Percentiles rank a stretch among this genome's conserved stretches.
Evolutionary conservation across 2,797 vertebrate genomes (phyloP).

Genomic region (Peromyscus attwateri): DNA sequence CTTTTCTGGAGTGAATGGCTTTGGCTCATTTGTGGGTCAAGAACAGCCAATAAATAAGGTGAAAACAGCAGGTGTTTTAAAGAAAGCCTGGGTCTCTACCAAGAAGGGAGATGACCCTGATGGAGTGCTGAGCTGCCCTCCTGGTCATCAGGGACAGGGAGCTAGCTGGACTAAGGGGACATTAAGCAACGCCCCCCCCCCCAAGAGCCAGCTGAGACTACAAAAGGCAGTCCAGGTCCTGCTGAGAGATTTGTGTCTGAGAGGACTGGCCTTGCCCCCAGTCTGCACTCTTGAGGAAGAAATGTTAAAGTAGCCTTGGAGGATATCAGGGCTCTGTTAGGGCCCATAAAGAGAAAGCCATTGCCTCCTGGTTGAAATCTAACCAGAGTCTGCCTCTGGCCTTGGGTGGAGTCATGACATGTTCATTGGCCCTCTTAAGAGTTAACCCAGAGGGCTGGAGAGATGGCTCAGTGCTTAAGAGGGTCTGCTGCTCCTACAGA

Average conservation of each 20-base stretch:
- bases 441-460: not conserved
- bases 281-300: not conserved
- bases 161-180: not conserved
- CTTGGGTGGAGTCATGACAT: not conserved
- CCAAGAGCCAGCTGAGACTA: not conserved
- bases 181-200: too few relatives aligned
- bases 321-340: not conserved
- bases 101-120: not conserved
- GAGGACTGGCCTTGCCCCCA: not conserved
- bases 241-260: not conserved
- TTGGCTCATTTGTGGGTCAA: accelerated
- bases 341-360: not conserved
- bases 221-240: not conserved
- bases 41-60: not conserved
- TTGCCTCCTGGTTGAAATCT: not conserved
- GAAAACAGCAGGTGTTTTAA: not conserved
- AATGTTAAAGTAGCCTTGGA: not conserved
- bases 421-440: not conserved
- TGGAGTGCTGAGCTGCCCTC: too few relatives aligned
- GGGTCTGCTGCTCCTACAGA: not conserved
- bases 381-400: not conserved
- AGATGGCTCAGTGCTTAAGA: not conserved
- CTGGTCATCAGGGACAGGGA: not conserved
- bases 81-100: not conserved
- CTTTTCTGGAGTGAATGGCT: not conserved